phyloP scores from a whole-genome alignment of 2,888 invertebrate species.

The Luffia ferchaultella region DNA sequence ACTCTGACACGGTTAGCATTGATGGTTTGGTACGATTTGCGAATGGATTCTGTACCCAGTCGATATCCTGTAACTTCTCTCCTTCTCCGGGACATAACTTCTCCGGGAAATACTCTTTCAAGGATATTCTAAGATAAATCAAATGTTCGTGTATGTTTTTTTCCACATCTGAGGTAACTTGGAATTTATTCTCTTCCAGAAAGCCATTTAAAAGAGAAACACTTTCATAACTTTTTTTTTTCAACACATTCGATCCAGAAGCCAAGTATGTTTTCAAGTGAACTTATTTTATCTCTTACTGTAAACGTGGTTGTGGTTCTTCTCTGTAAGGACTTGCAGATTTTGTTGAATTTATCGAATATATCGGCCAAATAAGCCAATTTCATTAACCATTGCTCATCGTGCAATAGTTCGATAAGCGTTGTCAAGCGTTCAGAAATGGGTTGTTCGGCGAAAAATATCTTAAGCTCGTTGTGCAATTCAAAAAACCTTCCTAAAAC shows the following conservation, averaged over 20 bases:
- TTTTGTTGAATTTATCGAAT: background rate
- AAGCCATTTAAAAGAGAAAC: too few species aligned
- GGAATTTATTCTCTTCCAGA: too few species aligned
- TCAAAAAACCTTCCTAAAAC: background rate
- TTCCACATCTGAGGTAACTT: too few species aligned
- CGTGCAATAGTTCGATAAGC: background rate
- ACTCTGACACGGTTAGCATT: background rate
- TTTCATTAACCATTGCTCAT: background rate
- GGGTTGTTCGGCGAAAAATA: background rate
- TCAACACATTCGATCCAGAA: background rate
- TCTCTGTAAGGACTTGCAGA: background rate
- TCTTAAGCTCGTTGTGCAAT: background rate
- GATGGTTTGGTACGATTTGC: background rate
- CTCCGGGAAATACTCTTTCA: too few species aligned
- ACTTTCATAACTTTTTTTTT: background rate
- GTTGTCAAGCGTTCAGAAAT: background rate
- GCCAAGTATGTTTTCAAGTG: background rate
- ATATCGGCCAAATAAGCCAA: background rate
- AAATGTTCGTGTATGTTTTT: too few species aligned
- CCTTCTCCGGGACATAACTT: too few species aligned
- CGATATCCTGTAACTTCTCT: too few species aligned
- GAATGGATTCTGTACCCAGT: background rate
- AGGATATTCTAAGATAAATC: too few species aligned
- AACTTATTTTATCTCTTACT: background rate
- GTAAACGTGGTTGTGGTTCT: background rate